Evolutionary conservation across 2,888 invertebrate species (phyloP).

Genomic region (Mechanitis mazaeus): DNA sequence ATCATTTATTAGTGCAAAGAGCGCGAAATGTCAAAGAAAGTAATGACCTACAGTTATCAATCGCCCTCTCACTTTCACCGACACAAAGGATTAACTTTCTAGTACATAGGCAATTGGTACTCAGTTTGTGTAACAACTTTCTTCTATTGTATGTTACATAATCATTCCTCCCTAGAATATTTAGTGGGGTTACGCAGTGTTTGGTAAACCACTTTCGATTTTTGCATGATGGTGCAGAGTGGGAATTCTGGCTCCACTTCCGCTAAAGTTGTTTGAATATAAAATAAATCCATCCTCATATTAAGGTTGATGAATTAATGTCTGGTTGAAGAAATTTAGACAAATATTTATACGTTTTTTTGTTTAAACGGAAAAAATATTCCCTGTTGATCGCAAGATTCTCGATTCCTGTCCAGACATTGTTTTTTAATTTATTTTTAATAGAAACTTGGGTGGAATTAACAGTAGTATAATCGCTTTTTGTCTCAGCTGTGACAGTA

Average conservation of each 20-base stretch:
- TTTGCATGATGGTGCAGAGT: conserved; percentile 12
- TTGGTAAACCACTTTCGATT: conserved; percentile 32
- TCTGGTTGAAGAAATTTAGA: too few species aligned
- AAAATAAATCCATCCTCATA: too few species aligned
- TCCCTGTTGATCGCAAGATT: too few species aligned
- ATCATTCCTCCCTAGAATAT: conserved; percentile 26
- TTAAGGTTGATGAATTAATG: too few species aligned
- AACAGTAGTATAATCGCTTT: too few species aligned
- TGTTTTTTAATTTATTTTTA: too few species aligned
- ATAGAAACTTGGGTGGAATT: too few species aligned
- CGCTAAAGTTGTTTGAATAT: too few species aligned
- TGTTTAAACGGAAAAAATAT: too few species aligned
- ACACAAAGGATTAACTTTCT: conserved; percentile 66
- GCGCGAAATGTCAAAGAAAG: conserved; percentile 40
- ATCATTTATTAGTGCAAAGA: conserved; percentile 4
- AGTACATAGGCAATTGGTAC: conserved; percentile 39
- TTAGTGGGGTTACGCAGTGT: conserved; percentile 27
- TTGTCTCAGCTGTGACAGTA: too few species aligned
- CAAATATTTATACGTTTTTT: too few species aligned
- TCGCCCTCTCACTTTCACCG: conserved; percentile 55
- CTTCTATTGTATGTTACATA: conserved; percentile 34
- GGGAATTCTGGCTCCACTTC: neutral
- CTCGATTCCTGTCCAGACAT: too few species aligned
- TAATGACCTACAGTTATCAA: conserved; percentile 43
- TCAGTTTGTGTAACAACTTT: conserved; percentile 34